Evolutionary conservation across 2,888 invertebrate genomes (phyloP).

Genomic region (Sialis lutaria): DNA sequence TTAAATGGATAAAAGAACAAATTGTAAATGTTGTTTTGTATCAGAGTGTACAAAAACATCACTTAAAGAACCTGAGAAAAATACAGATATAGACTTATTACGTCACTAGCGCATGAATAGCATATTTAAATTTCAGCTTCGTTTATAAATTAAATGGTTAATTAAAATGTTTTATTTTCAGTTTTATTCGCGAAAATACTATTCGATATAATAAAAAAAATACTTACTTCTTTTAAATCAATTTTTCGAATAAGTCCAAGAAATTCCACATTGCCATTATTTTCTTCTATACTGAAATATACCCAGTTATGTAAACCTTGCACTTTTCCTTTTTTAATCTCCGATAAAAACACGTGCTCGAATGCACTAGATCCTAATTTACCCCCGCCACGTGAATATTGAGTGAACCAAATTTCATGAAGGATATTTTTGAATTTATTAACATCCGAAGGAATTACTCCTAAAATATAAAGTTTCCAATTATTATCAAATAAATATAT

Average conservation of each 20-base stretch:
- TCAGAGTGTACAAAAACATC: too few species aligned
- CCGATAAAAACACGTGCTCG: conserved; percentile 83
- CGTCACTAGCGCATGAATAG: too few species aligned
- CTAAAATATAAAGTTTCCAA: neutral
- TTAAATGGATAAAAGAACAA: too few species aligned
- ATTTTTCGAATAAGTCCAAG: conserved; percentile 59
- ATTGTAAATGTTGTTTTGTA: too few species aligned
- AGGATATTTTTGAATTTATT: conserved; percentile 54
- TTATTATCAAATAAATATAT: too few species aligned
- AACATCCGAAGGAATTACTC: conserved; percentile 32
- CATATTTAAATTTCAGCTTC: too few species aligned
- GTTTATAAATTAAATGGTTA: too few species aligned
- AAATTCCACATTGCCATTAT: conserved; percentile 51
- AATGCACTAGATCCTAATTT: conserved; percentile 78
- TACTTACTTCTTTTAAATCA: conserved; percentile 52
- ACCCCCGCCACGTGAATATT: conserved; percentile 65
- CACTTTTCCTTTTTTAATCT: conserved; percentile 60
- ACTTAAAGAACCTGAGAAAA: too few species aligned
- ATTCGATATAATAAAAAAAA: neutral
- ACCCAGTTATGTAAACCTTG: conserved; percentile 86
- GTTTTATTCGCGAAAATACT: too few species aligned
- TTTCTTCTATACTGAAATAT: conserved; percentile 63
- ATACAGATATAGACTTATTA: too few species aligned
- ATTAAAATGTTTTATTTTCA: too few species aligned
- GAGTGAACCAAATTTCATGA: conserved; percentile 59